These are phyloP conservation scores for Eupithecia dodoneata DNA, from an alignment of 2,888 invertebrate genomes.

Conservation along the genomic window DNA sequence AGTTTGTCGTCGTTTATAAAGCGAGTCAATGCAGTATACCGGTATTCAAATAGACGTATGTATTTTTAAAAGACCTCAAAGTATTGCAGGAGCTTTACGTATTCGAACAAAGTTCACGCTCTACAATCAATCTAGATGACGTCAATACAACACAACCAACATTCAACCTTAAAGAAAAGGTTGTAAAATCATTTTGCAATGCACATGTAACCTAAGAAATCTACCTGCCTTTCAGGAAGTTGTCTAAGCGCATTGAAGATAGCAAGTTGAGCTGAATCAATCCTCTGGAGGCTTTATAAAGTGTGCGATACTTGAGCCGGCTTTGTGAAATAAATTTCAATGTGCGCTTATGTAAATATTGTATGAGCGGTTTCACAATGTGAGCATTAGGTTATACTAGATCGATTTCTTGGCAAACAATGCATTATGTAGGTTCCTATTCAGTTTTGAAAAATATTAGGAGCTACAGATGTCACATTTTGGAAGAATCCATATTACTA, in stretches of 20 bases:
- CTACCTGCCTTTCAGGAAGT: constrained; percentile 36
- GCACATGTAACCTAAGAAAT: constrained; percentile 2
- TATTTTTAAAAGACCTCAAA: background rate
- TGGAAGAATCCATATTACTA: background rate
- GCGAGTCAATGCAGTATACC: background rate
- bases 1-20: background rate
- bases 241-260: constrained; percentile 35
- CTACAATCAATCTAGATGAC: constrained; percentile 10
- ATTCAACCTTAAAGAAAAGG: background rate
- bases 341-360: constrained; percentile 37
- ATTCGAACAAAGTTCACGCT: background rate
- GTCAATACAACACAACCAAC: background rate
- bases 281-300: constrained; percentile 62
- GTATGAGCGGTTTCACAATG: constrained; percentile 16
- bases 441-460: background rate
- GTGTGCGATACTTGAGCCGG: constrained; percentile 43
- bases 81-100: background rate
- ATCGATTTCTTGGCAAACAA: background rate
- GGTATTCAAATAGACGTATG: background rate
- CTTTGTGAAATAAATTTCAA: constrained; percentile 47
- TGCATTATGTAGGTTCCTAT: background rate
- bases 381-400: background rate
- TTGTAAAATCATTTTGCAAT: background rate
- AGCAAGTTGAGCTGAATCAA: constrained; percentile 59
- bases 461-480: background rate